Evolutionary conservation across 2,113 vertebrate genomes (phyloP).

Genomic region (Saiga tatarica): DNA sequence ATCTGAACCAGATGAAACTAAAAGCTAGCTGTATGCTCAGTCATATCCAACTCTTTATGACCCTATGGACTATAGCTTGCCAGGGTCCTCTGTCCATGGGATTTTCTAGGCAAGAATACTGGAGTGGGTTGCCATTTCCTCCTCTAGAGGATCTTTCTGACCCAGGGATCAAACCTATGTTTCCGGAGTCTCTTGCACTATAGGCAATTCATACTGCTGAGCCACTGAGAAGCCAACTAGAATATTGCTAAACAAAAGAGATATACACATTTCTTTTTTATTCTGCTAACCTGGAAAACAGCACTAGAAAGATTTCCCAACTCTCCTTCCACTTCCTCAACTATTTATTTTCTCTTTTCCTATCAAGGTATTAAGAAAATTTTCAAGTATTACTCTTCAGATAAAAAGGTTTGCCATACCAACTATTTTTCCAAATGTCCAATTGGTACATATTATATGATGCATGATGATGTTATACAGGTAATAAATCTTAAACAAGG

Average conservation of each 20-base stretch:
- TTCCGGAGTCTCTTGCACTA: not conserved
- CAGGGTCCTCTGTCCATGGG: not conserved
- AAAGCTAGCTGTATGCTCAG: not conserved
- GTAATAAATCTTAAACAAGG: constrained; percentile 40
- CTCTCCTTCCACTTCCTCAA: not conserved
- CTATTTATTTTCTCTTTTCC: constrained; percentile 1
- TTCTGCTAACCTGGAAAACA: not conserved
- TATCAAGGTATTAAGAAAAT: not conserved
- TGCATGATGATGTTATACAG: not conserved
- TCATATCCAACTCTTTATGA: not conserved
- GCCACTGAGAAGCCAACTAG: not conserved
- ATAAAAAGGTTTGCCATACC: constrained; percentile 40
- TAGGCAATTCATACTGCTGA: not conserved
- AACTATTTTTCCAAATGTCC: constrained; percentile 2
- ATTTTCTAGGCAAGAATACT: not conserved
- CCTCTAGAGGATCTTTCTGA: not conserved
- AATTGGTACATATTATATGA: constrained; percentile 26
- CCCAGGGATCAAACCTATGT: not conserved
- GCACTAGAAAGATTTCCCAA: not conserved
- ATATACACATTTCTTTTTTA: not conserved
- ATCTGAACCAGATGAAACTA: not conserved
- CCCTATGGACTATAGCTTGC: not conserved
- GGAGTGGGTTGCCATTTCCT: not conserved
- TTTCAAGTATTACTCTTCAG: not conserved
- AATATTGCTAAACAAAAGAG: not conserved